A percentile compares a stretch with the other conserved stretches of the same genome.
Evolutionary conservation across 92 coral and sea anemone species (phyloP).

Genomic region (Paramuricea clavata): DNA sequence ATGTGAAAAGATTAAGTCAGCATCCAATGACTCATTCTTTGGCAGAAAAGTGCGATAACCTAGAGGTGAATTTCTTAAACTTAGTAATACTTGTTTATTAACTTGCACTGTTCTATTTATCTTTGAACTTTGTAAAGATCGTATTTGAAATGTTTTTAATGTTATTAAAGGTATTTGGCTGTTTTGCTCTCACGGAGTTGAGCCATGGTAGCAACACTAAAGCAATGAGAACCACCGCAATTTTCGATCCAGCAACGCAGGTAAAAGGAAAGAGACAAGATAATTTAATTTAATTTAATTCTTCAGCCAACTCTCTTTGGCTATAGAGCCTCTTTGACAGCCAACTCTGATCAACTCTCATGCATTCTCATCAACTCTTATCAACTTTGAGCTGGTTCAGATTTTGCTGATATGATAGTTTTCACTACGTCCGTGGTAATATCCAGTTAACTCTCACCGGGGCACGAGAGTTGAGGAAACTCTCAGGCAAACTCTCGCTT

Average conservation of each 20-base stretch:
- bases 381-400: too few species aligned
- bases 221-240: constrained; percentile 90
- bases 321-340: too few species aligned
- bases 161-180: constrained; percentile 83
- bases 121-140: background rate
- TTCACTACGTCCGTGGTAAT: too few species aligned
- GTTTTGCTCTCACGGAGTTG: constrained; percentile 98
- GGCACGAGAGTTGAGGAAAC: too few species aligned
- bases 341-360: too few species aligned
- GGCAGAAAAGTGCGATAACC: constrained; percentile 75
- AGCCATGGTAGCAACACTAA: constrained; percentile 96
- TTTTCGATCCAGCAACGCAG: constrained; percentile 77
- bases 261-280: too few species aligned
- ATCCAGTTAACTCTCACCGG: too few species aligned
- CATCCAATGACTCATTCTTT: constrained; percentile 79
- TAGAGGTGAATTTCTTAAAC: constrained; percentile 72
- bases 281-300: too few species aligned
- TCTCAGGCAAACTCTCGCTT: too few species aligned
- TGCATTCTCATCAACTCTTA: too few species aligned
- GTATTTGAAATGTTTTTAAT: background rate
- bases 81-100: background rate
- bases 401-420: too few species aligned
- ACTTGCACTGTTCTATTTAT: background rate
- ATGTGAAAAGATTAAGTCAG: constrained; percentile 72
- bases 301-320: too few species aligned